phyloP scores from a whole-genome alignment of 2,888 invertebrate genomes.

The Chymomyza procnemis region DNA sequence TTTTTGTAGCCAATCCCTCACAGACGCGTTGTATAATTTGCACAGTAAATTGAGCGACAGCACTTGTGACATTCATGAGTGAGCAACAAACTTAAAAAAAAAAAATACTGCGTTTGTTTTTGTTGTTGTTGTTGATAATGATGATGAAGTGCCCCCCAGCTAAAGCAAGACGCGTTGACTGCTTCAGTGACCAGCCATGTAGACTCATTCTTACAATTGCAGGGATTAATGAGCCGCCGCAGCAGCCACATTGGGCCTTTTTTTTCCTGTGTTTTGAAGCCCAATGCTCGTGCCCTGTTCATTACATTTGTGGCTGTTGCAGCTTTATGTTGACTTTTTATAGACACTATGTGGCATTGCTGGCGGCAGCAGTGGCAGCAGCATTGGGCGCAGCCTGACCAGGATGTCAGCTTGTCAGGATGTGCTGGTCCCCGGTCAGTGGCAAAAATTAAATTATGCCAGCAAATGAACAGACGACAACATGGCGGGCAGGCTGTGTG shows the following conservation, averaged over 20 bases:
- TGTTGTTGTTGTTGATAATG: conserved; percentile 30
- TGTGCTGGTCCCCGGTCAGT: conserved; percentile 36
- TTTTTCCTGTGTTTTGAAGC: too few relatives aligned
- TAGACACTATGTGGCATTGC: conserved; percentile 21
- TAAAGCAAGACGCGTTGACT: neutral
- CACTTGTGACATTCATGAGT: conserved; percentile 55
- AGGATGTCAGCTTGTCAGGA: conserved; percentile 20
- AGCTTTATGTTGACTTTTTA: conserved; percentile 38
- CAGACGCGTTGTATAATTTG: conserved; percentile 58
- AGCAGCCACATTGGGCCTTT: conserved; percentile 60
- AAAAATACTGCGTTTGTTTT: neutral
- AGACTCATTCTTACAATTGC: conserved; percentile 38
- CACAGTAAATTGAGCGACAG: conserved; percentile 59
- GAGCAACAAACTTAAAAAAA: conserved; percentile 48
- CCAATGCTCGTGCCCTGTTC: conserved; percentile 18
- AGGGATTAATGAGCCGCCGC: conserved; percentile 66
- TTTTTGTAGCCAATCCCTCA: neutral
- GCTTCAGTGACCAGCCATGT: conserved; percentile 24
- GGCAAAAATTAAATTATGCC: conserved; percentile 72
- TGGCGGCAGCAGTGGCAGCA: conserved; percentile 3
- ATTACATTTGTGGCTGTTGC: neutral
- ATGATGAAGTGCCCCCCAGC: conserved; percentile 59
- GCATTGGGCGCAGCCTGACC: conserved; percentile 1
- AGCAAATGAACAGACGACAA: conserved; percentile 60
- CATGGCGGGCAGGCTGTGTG: too few relatives aligned